Evolutionary conservation across 2,888 invertebrate species (phyloP).

Genomic region (Tuberolachnus salignus): DNA sequence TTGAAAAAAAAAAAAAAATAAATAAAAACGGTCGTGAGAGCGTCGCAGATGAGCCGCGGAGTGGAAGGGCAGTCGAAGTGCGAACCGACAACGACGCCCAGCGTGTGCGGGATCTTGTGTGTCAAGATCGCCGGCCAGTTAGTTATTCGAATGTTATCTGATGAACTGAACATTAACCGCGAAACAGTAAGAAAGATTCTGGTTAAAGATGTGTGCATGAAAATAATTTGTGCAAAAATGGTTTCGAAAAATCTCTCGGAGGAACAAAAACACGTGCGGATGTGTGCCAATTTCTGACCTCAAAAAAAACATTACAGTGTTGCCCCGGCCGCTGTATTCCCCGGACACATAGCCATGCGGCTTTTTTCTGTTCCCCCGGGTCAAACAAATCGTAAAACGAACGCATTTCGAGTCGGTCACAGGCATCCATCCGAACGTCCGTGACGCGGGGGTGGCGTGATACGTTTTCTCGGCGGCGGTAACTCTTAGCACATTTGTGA

Average conservation of each 20-base stretch:
- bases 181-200: no score
- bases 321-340: conserved; percentile 53
- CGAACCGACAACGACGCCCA: conserved; percentile 18
- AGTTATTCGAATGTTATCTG: not conserved
- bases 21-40: no score
- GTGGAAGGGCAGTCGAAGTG: not conserved
- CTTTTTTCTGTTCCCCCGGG: conserved; percentile 48
- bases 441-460: no score
- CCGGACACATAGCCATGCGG: conserved; percentile 55
- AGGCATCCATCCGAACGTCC: conserved; percentile 1
- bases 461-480: no score
- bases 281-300: conserved; percentile 56
- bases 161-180: not conserved
- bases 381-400: conserved; percentile 50
- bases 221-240: no score
- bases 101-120: not conserved
- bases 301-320: conserved; percentile 45
- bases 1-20: no score
- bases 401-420: conserved; percentile 44
- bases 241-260: no score
- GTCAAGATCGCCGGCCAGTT: not conserved
- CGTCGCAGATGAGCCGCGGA: not conserved
- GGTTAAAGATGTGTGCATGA: no score
- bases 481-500: no score
- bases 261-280: no score